These are phyloP conservation scores for Merodon equestris DNA, from an alignment of 2,888 invertebrate species.

Conservation along the genomic window DNA sequence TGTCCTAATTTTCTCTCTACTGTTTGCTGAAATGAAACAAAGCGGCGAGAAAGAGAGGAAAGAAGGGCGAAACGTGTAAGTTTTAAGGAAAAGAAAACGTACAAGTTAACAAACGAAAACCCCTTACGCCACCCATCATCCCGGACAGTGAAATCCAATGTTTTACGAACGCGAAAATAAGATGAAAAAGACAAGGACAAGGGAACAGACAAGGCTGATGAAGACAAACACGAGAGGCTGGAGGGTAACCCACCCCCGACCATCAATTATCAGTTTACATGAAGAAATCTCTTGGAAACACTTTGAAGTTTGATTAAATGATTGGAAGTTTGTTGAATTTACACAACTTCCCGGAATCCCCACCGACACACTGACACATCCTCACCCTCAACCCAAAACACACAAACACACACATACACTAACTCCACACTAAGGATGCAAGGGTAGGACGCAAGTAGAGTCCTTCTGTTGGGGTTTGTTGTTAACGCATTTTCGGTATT, in stretches of 20 bases:
- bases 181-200: too few relatives aligned
- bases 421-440: too few relatives aligned
- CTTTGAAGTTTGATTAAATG: slow-evolving; percentile 68
- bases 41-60: background rate
- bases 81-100: background rate
- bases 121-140: slow-evolving; percentile 26
- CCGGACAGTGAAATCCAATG: background rate
- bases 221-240: too few relatives aligned
- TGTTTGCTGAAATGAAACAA: background rate
- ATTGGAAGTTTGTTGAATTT: slow-evolving; percentile 51
- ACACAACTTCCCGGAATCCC: slow-evolving; percentile 1
- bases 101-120: slow-evolving; percentile 30
- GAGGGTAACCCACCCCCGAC: background rate
- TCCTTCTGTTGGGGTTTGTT: slow-evolving; percentile 24
- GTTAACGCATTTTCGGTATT: slow-evolving; percentile 37
- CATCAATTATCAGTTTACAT: slow-evolving; percentile 62
- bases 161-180: background rate
- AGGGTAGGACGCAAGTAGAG: background rate
- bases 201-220: too few relatives aligned
- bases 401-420: background rate
- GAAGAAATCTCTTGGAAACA: slow-evolving; percentile 65
- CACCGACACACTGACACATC: too few relatives aligned
- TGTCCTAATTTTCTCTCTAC: slow-evolving; percentile 46
- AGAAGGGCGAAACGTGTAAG: too few relatives aligned
- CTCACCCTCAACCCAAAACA: background rate